Evolutionary conservation across 2,888 invertebrate genomes (phyloP).

Genomic region (Linhomoeus sp.): DNA sequence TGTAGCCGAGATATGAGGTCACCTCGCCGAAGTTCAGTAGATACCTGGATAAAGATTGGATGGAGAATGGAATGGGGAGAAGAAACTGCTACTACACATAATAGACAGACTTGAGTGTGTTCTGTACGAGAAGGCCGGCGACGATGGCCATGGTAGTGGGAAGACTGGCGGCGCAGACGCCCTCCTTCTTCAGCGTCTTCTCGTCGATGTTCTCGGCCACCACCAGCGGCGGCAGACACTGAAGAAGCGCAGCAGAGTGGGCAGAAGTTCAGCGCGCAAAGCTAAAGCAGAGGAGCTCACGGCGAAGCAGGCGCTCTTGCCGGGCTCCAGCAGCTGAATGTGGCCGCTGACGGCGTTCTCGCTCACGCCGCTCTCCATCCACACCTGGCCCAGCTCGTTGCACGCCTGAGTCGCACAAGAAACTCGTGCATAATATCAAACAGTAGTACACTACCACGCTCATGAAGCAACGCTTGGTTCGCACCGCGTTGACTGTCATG

Average conservation of each 20-base stretch:
- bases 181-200: constrained; percentile 82
- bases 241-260: constrained; percentile 5
- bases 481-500: constrained; percentile 73
- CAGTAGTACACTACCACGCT: too few species aligned
- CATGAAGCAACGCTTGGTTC: neutral
- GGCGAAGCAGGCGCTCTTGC: constrained; percentile 90
- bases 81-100: constrained; percentile 44
- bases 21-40: constrained; percentile 74
- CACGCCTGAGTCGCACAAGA: constrained; percentile 44
- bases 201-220: constrained; percentile 95
- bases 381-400: constrained; percentile 70
- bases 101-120: constrained; percentile 39
- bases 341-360: constrained; percentile 99
- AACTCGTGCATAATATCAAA: neutral
- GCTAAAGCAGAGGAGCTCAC: constrained; percentile 32
- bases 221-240: constrained; percentile 92
- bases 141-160: constrained; percentile 99
- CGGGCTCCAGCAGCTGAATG: constrained; percentile 82
- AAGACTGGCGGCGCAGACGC: constrained; percentile 93
- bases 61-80: too few species aligned
- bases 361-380: constrained; percentile 97
- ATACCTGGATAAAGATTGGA: constrained; percentile 40
- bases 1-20: constrained; percentile 82
- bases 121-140: constrained; percentile 70
- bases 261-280: neutral